Evolutionary conservation across 2,888 invertebrate species (phyloP), one percentile per base, ranked within the genome.

Genomic region (Neoascia interrupta): DNA sequence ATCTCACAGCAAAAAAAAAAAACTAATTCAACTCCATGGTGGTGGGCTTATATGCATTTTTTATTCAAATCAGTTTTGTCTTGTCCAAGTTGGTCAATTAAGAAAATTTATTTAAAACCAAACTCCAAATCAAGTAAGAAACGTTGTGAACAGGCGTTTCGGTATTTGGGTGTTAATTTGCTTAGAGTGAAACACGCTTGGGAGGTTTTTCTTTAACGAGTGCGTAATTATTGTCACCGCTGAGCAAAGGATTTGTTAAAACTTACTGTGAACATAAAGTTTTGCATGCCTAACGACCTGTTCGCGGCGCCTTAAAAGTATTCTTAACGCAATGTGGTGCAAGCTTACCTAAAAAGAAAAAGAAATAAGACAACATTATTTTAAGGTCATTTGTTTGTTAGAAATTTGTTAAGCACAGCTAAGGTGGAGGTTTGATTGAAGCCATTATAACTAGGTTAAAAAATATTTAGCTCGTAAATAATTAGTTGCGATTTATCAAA

Each of bases 71-170:
- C 56, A 61, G 60, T 66, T 70, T 70, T 66, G 64, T 66, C 31
- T 6, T 31, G 31, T n/a, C 51, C 43, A 13, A 63, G 64, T 23
- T 21, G 53, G 73, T 66, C 73, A 79, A 79, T 79, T 79, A 79
- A 79, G 73, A 66, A 66, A 79, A 79, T 79, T 72, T 73, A 79
- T 79, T 73, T 53, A 61, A 79, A 79, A 53, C 51, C 69, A 37
- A 66, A 79, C 72, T 60, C 34, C 3, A 54, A 72, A 66, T 70
- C 64, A 64, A 60, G 76, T 28, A 60, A n/a, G 61, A 54, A 74
- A 69, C 19, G n/a, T 15, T 19, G 37, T 47, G 19, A 39, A 60
- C 51, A 60, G 51, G 43, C 53, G 69, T 66, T 41, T 31, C 51
- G 49, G 49, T 41, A 49, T 54, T 66, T 60, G 69, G 64, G 72